These are phyloP conservation scores for Nasonovia ribisnigri DNA, from an alignment of 2,888 invertebrate species.

Conservation along the genomic window DNA sequence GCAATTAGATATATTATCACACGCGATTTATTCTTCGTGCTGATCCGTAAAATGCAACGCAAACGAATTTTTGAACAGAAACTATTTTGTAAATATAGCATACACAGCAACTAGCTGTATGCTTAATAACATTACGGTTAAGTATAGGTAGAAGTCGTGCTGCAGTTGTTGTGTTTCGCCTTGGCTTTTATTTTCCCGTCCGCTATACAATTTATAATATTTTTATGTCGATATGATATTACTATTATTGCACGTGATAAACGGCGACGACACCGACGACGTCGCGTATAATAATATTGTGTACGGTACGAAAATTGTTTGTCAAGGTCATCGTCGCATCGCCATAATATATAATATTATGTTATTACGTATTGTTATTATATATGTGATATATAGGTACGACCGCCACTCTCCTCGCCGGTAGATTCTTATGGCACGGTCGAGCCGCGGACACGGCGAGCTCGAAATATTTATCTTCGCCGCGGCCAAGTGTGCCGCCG, in stretches of 20 bases:
- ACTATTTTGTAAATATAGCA: background rate
- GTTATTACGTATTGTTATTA: background rate
- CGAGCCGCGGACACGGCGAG: background rate
- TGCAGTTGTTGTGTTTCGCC: background rate
- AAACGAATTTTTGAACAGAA: background rate
- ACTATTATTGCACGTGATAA: background rate
- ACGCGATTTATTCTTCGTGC: background rate
- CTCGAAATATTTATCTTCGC: conserved; percentile 16
- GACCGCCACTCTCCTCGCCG: background rate
- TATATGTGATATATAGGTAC: background rate
- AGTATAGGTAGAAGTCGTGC: background rate
- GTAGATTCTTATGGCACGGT: background rate
- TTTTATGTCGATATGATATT: background rate
- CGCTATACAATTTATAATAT: background rate
- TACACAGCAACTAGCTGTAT: background rate
- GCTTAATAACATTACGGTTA: background rate
- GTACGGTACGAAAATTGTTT: conserved; percentile 37
- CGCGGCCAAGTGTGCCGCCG: background rate
- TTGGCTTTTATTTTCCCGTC: background rate
- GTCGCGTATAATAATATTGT: background rate
- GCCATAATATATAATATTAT: background rate
- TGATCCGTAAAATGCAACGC: background rate
- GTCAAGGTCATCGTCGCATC: conserved; percentile 38
- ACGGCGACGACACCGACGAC: too few relatives aligned
- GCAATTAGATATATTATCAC: background rate